Evolutionary conservation across 2,797 vertebrate genomes (phyloP).

Genomic region (Nasua narica): DNA sequence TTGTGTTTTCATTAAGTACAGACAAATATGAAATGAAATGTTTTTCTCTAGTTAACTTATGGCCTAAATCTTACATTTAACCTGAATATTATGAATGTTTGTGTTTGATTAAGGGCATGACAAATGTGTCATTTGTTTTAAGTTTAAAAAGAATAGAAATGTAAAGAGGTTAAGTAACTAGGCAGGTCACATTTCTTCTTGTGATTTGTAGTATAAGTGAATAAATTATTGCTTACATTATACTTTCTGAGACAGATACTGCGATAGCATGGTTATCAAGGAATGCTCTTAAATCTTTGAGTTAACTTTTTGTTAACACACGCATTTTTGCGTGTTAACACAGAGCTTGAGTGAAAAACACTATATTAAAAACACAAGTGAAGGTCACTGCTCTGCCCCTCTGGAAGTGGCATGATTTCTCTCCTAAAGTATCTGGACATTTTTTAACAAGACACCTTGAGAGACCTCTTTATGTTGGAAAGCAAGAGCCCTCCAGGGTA

Average conservation of each 20-base stretch:
- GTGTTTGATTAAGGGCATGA: neutral
- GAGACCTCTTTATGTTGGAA: conserved; percentile 20
- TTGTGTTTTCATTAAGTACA: conserved; percentile 1
- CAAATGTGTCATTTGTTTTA: neutral
- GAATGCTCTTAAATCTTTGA: neutral
- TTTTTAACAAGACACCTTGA: conserved; percentile 55
- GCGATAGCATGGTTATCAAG: neutral
- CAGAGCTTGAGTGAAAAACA: neutral
- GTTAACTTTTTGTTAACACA: neutral
- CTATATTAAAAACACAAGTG: neutral
- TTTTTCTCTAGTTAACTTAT: neutral
- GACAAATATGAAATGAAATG: conserved; percentile 3
- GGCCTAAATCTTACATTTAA: neutral
- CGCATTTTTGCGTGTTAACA: conserved; percentile 35
- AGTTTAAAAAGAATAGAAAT: neutral
- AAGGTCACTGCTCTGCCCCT: neutral
- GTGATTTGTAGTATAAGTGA: neutral
- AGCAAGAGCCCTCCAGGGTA: conserved; percentile 7
- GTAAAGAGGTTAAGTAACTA: neutral
- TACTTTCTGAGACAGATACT: neutral
- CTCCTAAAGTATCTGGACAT: neutral
- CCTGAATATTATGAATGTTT: neutral
- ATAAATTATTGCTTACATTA: neutral
- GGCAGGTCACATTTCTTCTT: neutral
- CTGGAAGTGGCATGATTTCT: neutral